A percentile compares a stretch with the other conserved stretches of the same genome.
Conservation (phyloP, 2,113 vertebrate genomes). For the Erythrocercus mccallii region DNA sequence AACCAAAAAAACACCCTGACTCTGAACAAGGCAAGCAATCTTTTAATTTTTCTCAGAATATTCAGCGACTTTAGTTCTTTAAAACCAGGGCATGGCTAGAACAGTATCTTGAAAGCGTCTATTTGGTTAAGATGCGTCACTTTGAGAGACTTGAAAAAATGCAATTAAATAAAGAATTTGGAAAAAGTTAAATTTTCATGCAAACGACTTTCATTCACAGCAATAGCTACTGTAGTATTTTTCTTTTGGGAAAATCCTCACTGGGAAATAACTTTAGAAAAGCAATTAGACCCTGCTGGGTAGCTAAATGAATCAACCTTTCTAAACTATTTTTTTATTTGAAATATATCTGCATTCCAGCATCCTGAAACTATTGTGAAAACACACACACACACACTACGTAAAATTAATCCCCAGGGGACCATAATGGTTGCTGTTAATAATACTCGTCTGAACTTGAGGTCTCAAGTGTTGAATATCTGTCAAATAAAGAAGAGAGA, state of each 20-base stretch:
- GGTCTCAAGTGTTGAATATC: conserved; percentile 36
- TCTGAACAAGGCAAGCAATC: not conserved
- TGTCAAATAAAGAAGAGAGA: conserved; percentile 64
- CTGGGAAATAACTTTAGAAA: conserved; percentile 65
- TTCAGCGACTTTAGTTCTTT: not conserved
- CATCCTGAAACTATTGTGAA: conserved; percentile 68
- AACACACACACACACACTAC: conserved; percentile 3
- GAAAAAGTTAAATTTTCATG: not conserved
- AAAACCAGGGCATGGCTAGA: not conserved
- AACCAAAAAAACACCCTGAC: not conserved
- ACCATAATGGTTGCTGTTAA: conserved; percentile 62
- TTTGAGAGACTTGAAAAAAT: not conserved
- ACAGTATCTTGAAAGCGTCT: not conserved
- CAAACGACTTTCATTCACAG: not conserved
- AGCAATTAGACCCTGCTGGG: conserved; percentile 53
- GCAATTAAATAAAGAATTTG: not conserved
- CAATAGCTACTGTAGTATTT: not conserved
- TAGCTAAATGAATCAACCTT: conserved; percentile 71
- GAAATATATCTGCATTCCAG: conserved; percentile 61
- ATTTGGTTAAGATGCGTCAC: not conserved
- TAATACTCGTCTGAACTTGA: conserved; percentile 55
- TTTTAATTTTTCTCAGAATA: conserved; percentile 8
- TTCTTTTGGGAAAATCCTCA: conserved; percentile 9
- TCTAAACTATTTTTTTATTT: conserved; percentile 57
- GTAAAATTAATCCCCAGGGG: conserved; percentile 63